Evolutionary conservation across 2,797 vertebrate species (phyloP).

Genomic region (Dipus sagitta): DNA sequence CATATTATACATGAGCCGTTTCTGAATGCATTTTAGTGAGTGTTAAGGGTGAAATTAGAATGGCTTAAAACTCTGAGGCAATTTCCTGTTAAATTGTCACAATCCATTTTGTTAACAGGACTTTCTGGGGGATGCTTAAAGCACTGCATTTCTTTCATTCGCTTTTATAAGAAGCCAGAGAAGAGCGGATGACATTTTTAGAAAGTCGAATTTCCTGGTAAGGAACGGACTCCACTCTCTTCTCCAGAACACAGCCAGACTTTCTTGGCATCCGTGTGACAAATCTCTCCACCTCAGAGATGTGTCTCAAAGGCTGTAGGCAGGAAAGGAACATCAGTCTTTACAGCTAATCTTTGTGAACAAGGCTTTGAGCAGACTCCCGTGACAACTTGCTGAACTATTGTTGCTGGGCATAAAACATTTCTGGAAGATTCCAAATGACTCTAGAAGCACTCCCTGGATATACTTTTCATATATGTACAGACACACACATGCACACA

Average conservation of each 20-base stretch:
- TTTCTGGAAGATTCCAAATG: background rate
- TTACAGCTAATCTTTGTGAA: background rate
- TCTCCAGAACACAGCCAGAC: background rate
- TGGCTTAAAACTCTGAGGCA: conserved; percentile 61
- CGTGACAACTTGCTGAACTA: background rate
- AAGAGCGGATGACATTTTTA: conserved; percentile 29
- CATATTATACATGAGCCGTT: conserved; percentile 40
- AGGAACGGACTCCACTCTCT: background rate
- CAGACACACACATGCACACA: background rate
- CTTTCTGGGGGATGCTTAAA: conserved; percentile 60
- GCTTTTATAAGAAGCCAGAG: conserved; percentile 9
- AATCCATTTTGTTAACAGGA: conserved; percentile 45
- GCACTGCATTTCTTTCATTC: background rate
- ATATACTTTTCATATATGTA: rapidly evolving
- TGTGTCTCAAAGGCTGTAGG: background rate
- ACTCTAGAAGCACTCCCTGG: background rate
- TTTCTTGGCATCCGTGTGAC: background rate
- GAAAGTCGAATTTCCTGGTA: conserved; percentile 45
- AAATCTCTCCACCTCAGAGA: background rate
- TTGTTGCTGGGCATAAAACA: background rate
- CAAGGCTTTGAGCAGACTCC: background rate
- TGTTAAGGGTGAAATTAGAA: conserved; percentile 71
- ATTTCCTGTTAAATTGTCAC: conserved; percentile 71
- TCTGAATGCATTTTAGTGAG: conserved; percentile 62
- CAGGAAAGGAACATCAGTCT: background rate